phyloP scores from a whole-genome alignment of 2,113 vertebrate genomes.

The Bolborhynchus lineola region DNA sequence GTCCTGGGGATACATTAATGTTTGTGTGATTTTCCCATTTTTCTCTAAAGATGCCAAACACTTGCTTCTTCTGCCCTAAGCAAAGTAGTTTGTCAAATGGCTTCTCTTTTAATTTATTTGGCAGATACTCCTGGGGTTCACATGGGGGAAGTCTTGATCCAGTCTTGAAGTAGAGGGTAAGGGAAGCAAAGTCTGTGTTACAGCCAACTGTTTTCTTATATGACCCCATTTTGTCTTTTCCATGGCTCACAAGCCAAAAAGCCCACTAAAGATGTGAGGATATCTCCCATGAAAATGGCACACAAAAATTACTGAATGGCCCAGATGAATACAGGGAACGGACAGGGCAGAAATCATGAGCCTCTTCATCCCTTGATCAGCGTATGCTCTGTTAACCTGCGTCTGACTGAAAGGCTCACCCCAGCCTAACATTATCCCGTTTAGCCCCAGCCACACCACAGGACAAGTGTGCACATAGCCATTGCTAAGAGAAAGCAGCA shows the following conservation, averaged over 20 bases:
- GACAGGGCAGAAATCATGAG: background rate
- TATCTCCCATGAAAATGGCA: background rate
- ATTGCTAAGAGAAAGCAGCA: background rate
- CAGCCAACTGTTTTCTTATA: background rate
- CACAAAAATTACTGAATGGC: background rate
- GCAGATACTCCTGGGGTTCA: background rate
- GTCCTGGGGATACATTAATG: background rate
- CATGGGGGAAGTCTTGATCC: background rate
- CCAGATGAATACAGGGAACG: background rate
- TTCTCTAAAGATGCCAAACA: background rate
- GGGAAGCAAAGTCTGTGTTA: background rate
- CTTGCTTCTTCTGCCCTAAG: background rate
- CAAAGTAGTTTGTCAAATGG: background rate
- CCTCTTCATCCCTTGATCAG: background rate
- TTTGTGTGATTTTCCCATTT: background rate
- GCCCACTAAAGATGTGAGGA: background rate
- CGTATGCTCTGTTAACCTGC: rapidly evolving
- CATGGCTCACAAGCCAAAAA: background rate
- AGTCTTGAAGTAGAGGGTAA: background rate
- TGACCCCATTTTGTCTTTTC: background rate
- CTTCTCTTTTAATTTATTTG: background rate
- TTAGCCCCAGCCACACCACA: background rate
- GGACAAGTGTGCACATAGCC: background rate
- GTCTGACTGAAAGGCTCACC: background rate
- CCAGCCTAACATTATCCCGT: background rate